Evolutionary conservation across 2,113 vertebrate species (phyloP), one percentile per base, ranked within the genome.

Genomic region (Candoia aspera): DNA sequence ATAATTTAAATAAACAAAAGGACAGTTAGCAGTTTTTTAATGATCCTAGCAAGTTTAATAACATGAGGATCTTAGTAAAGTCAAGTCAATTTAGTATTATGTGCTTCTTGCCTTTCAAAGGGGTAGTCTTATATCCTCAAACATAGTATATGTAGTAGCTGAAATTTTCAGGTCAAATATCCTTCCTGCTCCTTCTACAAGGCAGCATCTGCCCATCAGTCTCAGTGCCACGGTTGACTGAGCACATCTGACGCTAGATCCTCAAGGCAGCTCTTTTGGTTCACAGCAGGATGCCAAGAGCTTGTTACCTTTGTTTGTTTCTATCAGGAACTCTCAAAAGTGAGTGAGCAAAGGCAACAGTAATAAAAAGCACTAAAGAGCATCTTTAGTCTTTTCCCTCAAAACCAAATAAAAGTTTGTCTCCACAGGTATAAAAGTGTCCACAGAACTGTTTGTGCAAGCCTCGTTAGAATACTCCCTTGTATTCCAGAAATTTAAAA

Each of bases 201-300:
- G 92, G 94, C 94, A 96, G 95, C 96, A 96, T 96, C 96, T 96
- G 96, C 93, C 95, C 95, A 93, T 93, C 95, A 96, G 95, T 90
- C 86, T 92, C 96, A 0, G 15, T 86, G 92, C 94, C 95, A 91
- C 0, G 92, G 94, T 92, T 95, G 96, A 95, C 53, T 95, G 95
- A 95, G 95, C 93, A n/a, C 68, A 62, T 91, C 73, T 91, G 68
- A 88, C 91, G 87, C 91, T 91, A 91, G 90, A 46, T 64, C 91
- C 86, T 87, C 85, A 54, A 58, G 91, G 91, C 85, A 73, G 85
- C 87, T 93, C 92, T 94, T 92, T 96, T 94, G 87, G 91, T 94
- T 94, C 95, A 93, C 95, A 96, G 95, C 86, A 94, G 94, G 94
- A 92, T 84, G 94, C 92, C 91, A 0, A 86, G 64, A 57, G 92